Base-by-base conservation (phyloP, 2,797 vertebrate species). In the Amazonetta brasiliensis region DNA sequence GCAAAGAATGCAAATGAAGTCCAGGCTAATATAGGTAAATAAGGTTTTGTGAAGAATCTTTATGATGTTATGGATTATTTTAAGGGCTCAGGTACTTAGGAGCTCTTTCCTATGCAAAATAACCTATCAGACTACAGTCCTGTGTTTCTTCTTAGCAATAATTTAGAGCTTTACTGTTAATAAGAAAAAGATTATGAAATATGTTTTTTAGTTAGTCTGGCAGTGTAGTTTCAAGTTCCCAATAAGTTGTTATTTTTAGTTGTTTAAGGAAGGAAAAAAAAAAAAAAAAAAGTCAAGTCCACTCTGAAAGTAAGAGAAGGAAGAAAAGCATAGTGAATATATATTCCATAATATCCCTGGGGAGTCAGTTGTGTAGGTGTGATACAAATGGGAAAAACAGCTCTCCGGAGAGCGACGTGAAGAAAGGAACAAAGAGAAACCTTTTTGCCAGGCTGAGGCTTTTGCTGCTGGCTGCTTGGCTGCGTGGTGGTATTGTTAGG, bases 351-450 rank as follows among this genome's bases (percentile, higher is more conserved):
- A 31, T 77, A 48, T 30, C 80, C 88, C 73, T 26, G 26, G 80
- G 77, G 73, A 94, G 21, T 56, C 69, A 62, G 44, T 66, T 58
- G 33, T 59, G 77, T 72, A 75, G 80, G 46, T 88, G 77, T 72
- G 74, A 64, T 84, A 67, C 67, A 84, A 82, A 94, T 72, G 52
- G 80, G 67, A 58, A 63, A 88, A 76, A 73, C 33, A 72, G 80
- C 74, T 94, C 91, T 94, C 89, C 23, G 9, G 85, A 76, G 83
- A 78, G 73, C 50, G 37, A 1, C 2, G 0, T 41, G 58, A 37
- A 30, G 28, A 84, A 63, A 63, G 63, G 86, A 95, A 90, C 90
- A 95, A 95, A 96, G 63, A 46, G 15, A 79, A 91, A 55, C 41
- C 88, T 79, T 82, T 84, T 81, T 41, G 54, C 79, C 0, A 0